Base-by-base conservation (phyloP, 2,888 invertebrate genomes). In the Xestia c-nigrum region DNA sequence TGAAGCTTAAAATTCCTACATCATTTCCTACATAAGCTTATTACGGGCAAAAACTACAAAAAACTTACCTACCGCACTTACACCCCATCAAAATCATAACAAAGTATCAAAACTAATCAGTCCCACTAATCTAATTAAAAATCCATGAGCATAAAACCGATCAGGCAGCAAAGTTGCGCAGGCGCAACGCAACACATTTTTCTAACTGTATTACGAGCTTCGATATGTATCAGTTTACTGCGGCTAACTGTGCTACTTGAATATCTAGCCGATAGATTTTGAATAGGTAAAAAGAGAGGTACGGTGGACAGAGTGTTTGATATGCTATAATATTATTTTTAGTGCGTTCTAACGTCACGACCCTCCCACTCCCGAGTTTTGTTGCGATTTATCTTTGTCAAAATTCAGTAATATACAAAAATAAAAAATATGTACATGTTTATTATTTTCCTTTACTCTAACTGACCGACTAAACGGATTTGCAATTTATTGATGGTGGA, bases 201-300 rank as follows among this genome's bases (percentile, higher is more conserved):
- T 87, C 86, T 88, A 87, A 87, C 87, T 87, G 87, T 89, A 87
- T 73, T 77, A 78, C 81, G 46, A 72, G 77, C 78, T 76, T 68
- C 59, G 79, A 89, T 83, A 84, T 81, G 81, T 88, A 81, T 87
- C 84, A 16, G n/a, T 59, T 81, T 77, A 77, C 77, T 63, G 40
- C 80, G 14, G 38, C 31, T 87, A 85, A 85, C 87, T 87, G 86
- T 87, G 75, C 57, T 67, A 68, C 72, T 76, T 76, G 70, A 70
- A 68, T 71, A 57, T 52, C 75, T 52, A 67, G 55, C 68, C 72
- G 76, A 87, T 87, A 82, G 84, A 85, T 87, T 87, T 87, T 72
- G 87, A 87, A 87, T 87, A 78, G 43, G 47, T 84, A 85, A 87
- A 87, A 85, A 84, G 76, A 40, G 31, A 78, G 63, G 81, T 10